Evolutionary conservation across 2,797 vertebrate genomes (phyloP).

Genomic region (Sebastes flavidus): DNA sequence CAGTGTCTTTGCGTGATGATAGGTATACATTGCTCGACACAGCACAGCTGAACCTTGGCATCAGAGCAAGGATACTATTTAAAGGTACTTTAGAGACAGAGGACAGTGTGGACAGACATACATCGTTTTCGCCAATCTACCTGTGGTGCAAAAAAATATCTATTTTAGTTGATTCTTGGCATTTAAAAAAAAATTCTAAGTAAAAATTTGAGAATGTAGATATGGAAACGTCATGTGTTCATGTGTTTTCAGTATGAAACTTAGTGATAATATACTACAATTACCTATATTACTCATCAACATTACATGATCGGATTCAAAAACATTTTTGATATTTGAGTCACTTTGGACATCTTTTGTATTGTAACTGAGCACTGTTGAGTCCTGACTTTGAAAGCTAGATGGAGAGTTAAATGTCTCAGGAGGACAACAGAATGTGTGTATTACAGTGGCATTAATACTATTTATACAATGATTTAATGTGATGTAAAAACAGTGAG

Average conservation of each 20-base stretch:
- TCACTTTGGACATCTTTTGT: not conserved
- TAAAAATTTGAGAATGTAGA: not conserved
- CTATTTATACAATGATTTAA: not conserved
- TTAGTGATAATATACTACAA: no score
- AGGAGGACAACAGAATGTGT: no score
- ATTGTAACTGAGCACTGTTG: not conserved
- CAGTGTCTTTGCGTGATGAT: not conserved
- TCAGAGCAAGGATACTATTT: no score
- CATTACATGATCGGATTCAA: not conserved
- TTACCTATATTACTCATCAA: not conserved
- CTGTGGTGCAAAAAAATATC: no score
- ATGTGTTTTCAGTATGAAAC: no score
- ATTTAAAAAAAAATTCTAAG: no score
- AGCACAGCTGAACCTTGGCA: no score
- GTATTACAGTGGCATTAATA: constrained; percentile 7
- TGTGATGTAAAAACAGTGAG: constrained; percentile 12
- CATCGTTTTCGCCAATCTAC: not conserved
- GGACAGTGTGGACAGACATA: not conserved
- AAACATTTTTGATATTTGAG: not conserved
- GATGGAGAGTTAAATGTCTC: no score
- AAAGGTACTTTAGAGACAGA: no score
- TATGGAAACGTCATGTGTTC: not conserved
- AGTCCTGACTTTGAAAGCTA: no score
- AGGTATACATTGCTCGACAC: no score
- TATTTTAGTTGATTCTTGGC: not conserved